Percentiles rank a stretch among this genome's conserved stretches.
Evolutionary conservation across 2,113 vertebrate species (phyloP).

Genomic region (Trichomycterus rosablanca): DNA sequence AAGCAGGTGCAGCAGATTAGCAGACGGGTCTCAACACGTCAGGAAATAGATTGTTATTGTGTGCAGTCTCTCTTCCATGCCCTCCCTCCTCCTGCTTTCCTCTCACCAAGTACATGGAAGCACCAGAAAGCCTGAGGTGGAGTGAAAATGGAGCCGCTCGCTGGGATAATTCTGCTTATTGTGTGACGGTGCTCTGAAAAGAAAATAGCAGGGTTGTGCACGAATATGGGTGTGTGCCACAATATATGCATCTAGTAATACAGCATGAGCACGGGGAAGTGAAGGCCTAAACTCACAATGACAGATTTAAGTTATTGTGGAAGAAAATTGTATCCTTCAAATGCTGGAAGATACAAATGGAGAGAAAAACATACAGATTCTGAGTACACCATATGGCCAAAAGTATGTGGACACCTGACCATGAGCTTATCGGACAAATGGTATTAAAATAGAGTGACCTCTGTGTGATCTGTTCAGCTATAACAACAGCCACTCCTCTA

Average conservation of each 20-base stretch:
- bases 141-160: constrained; percentile 36
- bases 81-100: no score
- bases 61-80: no score
- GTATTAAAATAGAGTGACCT: no score
- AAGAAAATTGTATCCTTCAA: constrained; percentile 6
- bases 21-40: constrained; percentile 60
- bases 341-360: no score
- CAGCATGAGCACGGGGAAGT: constrained; percentile 11
- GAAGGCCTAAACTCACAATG: constrained; percentile 21
- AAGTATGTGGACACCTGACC: no score
- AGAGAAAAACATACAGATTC: no score
- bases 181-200: constrained; percentile 26
- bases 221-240: constrained; percentile 5
- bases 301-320: constrained; percentile 14
- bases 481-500: no score
- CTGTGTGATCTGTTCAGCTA: no score
- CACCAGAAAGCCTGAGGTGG: constrained; percentile 24
- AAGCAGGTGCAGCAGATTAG: constrained; percentile 74
- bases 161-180: constrained; percentile 33
- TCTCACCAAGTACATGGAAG: no score
- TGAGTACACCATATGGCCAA: no score
- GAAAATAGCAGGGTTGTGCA: constrained; percentile 24
- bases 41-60: constrained; percentile 68
- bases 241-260: constrained; percentile 20
- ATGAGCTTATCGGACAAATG: no score